phyloP scores from a whole-genome alignment of 2,797 vertebrate genomes.

The Lutjanus campechanus region DNA sequence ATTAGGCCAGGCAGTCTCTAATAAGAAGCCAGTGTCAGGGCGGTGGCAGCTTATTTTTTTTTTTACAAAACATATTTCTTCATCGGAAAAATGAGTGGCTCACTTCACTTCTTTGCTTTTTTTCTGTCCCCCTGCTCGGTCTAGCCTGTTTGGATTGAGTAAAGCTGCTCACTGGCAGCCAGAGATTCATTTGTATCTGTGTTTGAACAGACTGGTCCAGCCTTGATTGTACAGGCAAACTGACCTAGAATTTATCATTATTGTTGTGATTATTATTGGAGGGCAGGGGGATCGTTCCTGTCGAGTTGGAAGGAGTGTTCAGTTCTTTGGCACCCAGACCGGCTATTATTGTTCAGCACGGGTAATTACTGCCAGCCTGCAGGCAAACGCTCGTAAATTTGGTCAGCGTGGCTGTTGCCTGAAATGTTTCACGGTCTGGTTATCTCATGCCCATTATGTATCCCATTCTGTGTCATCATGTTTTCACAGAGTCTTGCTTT shows the following conservation, averaged over 20 bases:
- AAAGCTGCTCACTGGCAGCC: conserved; percentile 28
- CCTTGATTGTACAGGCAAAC: conserved; percentile 15
- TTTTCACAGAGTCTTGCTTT: conserved; percentile 41
- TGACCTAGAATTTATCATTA: conserved; percentile 10
- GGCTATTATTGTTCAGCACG: conserved; percentile 38
- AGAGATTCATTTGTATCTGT: conserved; percentile 49
- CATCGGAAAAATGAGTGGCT: not conserved
- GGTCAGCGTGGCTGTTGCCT: conserved; percentile 9
- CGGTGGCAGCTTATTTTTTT: conserved; percentile 51
- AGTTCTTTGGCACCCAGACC: conserved; percentile 8
- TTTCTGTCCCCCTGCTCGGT: not conserved
- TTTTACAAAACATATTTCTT: conserved; percentile 53
- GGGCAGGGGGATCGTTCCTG: not conserved
- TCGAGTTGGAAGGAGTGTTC: conserved; percentile 21
- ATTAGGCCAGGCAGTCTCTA: conserved; percentile 60
- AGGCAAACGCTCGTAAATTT: conserved; percentile 28
- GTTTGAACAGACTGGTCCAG: conserved; percentile 57
- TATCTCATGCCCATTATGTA: not conserved
- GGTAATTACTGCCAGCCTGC: conserved; percentile 28
- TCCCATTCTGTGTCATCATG: conserved; percentile 22
- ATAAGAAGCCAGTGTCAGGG: conserved; percentile 47
- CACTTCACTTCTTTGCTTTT: not conserved
- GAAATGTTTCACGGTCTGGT: conserved; percentile 30
- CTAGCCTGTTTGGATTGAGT: conserved; percentile 29
- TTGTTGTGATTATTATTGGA: conserved; percentile 14